phyloP scores from a whole-genome alignment of 2,113 vertebrate species.

The Burhinus oedicnemus region DNA sequence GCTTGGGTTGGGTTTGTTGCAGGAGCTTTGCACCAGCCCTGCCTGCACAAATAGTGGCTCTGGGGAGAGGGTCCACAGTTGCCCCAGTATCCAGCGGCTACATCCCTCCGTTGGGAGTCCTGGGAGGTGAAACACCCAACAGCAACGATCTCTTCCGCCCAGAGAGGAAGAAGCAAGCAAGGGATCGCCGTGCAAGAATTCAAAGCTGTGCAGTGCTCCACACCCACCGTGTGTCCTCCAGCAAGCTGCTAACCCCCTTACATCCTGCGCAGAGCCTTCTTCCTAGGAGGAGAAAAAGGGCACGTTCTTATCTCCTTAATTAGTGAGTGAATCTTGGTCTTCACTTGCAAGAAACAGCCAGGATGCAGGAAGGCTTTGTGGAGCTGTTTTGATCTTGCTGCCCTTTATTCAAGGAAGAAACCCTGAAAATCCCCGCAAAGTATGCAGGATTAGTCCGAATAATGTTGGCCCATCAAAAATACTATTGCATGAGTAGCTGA shows the following conservation, averaged over 20 bases:
- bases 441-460: neutral
- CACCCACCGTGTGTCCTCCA: rapidly evolving
- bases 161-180: neutral
- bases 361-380: neutral
- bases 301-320: neutral
- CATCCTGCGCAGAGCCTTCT: neutral
- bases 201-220: neutral
- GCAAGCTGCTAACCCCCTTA: neutral
- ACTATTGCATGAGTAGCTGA: neutral
- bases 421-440: neutral
- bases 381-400: neutral
- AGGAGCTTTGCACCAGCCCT: neutral
- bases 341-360: neutral
- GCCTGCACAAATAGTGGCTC: neutral
- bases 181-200: rapidly evolving
- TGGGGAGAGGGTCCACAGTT: too few relatives aligned
- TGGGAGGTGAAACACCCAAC: neutral
- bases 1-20: neutral
- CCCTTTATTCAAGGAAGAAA: neutral
- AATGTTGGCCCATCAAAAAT: neutral
- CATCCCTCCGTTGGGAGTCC: neutral
- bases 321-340: rapidly evolving
- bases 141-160: too few relatives aligned
- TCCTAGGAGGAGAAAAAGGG: neutral
- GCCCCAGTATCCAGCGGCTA: rapidly evolving